Evolutionary conservation across 1,140 invertebrate genomes (phyloP), one percentile per base, ranked within the genome.

Genomic region (Stegodyphus dumicola): DNA sequence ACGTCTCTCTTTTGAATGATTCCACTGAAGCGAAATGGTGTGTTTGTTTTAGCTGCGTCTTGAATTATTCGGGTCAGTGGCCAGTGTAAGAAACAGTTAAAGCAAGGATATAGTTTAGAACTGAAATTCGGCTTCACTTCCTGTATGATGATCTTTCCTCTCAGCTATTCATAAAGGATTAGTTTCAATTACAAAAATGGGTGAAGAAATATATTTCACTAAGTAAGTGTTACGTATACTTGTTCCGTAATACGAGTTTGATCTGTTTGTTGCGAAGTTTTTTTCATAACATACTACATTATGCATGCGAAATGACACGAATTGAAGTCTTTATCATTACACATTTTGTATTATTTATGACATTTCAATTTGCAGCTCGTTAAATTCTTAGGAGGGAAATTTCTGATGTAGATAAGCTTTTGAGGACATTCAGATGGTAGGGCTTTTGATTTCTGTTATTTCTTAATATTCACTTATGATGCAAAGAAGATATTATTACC

Each of bases 221-320:
- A 33, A 33, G 33, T 33, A 33, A 33, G 33, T 33, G 33, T 33
- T 33, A 33, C 33, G 33, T 33, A 33, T 33, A 33, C 33, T 33
- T 33, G 33, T 33, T 33, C 33, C 33, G 33, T 33, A 33, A 33
- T 33, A 33, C 33, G 33, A 33, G 1, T 33, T 33, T 1, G 33
- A 33, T 33, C 33, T 33, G 33, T 33, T 33, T 33, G 33, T 33
- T 33, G 33, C 3, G 33, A 33, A 33, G 33, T 3, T 1, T 33
- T 33, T 33, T 33, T 33, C 33, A 33, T 33, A 33, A 11, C 5
- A 60, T 15, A 15, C 56, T 7, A 66, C 69, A 81, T 81, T 81
- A 71, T 73, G 70, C 33, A 71, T 51, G 48, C 52, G 54, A 51
- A 81, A 73, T 81, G 78, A 81, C 78, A 81, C 33, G 56, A 65